phyloP scores from a whole-genome alignment of 2,888 invertebrate genomes.

The Papilio elwesi region DNA sequence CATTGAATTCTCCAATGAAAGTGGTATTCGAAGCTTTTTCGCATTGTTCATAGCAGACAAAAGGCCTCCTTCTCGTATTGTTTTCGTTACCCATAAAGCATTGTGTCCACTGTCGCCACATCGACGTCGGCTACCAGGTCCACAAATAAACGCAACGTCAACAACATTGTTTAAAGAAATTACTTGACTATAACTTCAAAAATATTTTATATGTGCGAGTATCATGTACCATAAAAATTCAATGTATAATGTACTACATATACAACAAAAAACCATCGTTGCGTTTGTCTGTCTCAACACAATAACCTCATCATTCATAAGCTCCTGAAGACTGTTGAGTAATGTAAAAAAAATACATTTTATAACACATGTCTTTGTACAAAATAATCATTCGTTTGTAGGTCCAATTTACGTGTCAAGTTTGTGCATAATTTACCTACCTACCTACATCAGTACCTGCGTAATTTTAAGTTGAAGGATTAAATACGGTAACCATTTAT shows the following conservation, averaged over 20 bases:
- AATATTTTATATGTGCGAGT: slow-evolving; percentile 1
- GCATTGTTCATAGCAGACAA: slow-evolving; percentile 71
- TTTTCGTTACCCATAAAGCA: slow-evolving; percentile 65
- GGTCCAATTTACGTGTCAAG: not conserved
- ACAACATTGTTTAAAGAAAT: slow-evolving; percentile 38
- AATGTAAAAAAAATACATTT: not conserved
- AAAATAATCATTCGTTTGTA: not conserved
- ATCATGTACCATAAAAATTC: not conserved
- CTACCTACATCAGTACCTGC: not conserved
- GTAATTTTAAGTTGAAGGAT: not conserved
- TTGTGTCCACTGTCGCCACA: slow-evolving; percentile 62
- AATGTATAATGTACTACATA: not conserved
- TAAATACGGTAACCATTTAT: slow-evolving; percentile 15
- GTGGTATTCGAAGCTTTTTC: slow-evolving; percentile 66
- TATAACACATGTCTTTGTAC: not conserved
- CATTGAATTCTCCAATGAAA: slow-evolving; percentile 43
- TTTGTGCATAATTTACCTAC: too few relatives aligned
- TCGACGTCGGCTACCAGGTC: slow-evolving; percentile 63
- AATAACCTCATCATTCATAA: too few relatives aligned
- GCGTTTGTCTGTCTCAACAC: too few relatives aligned
- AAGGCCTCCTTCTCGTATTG: slow-evolving; percentile 59
- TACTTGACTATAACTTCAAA: slow-evolving; percentile 23
- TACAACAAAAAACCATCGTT: not conserved
- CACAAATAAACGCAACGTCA: slow-evolving; percentile 48
- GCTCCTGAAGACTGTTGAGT: too few relatives aligned